Evolutionary conservation across 2,113 vertebrate genomes (phyloP), one percentile per base, ranked within the genome.

Genomic region (Symphodus melops): DNA sequence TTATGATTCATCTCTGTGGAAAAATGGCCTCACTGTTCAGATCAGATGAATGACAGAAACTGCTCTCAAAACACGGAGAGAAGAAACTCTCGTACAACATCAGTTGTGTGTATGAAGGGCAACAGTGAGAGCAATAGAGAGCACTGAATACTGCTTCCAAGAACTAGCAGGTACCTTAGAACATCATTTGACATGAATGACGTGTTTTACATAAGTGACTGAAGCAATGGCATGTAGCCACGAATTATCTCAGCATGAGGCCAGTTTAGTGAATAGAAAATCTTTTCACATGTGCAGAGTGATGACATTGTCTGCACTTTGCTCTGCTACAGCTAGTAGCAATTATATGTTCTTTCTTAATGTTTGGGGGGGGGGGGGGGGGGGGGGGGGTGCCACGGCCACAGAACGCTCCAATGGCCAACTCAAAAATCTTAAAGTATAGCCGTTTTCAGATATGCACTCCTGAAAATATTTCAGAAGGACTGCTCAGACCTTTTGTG

Each of bases 1-100:
- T 68, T n/a, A 20, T 82, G 88, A 83, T 63, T 89, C 82, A 83
- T 84, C 69, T 46, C 21, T 52, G 59, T n/a, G 55, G 63, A 61
- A 42, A 79, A 81, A 74, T 9, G 51, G n/a, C 37, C n/a, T 46
- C 46, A 13, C 10, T n/a, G 56, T 56, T 75, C 63, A 68, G 42
- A 76, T 72, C 41, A 21, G 37, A 77, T 28, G 53, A 75, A 78
- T 68, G 72, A 64, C 33, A 44, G 33, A 46, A 55, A 17, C 36
- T 8, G 6, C 16, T 68, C 53, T 70, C 16, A 23, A 64, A 28
- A 84, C 1, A n/a, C 1, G 17, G 14, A 41, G 9, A 11, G 17
- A 3, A 44, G 23, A 44, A 44, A 44, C 54, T 28, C 17, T 17
- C 20, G 33, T 44, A 14, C 17, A 14, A 9, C 42, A 59, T 0